Conservation (phyloP, 1,140 invertebrate genomes). For the Hylyphantes graminicola region DNA sequence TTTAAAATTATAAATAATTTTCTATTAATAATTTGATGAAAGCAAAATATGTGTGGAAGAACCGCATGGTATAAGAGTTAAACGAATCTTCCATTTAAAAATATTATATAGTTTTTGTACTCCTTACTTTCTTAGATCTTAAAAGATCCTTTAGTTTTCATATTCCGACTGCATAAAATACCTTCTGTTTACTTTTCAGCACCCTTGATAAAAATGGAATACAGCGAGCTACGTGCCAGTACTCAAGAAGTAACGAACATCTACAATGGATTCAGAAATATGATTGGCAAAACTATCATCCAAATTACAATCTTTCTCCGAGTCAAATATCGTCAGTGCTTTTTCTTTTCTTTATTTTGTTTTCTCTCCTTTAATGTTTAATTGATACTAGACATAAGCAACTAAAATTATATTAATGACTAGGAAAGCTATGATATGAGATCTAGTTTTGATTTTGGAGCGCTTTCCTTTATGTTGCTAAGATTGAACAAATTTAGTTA, state of each 20-base stretch:
- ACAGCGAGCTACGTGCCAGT: conserved; percentile 32
- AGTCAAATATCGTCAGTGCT: conserved; percentile 33
- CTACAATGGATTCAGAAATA: conserved; percentile 40
- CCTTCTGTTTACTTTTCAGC: conserved; percentile 2
- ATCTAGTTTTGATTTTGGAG: too few relatives aligned
- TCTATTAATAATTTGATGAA: too few relatives aligned
- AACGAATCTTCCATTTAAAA: not conserved
- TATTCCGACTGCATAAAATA: not conserved
- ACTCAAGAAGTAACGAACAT: conserved; percentile 30
- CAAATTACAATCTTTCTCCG: conserved; percentile 44
- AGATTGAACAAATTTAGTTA: too few relatives aligned
- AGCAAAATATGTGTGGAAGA: conserved; percentile 46
- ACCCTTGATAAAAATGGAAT: conserved; percentile 40
- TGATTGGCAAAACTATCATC: conserved; percentile 41
- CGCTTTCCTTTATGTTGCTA: too few relatives aligned
- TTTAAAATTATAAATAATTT: too few relatives aligned
- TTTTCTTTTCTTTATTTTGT: not conserved
- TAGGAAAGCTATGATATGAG: too few relatives aligned
- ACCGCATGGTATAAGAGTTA: conserved; percentile 28
- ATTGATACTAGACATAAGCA: too few relatives aligned
- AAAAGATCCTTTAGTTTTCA: not conserved
- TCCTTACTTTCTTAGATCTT: not conserved
- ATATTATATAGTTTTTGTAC: not conserved
- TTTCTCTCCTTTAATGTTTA: not conserved
- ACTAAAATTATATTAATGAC: too few relatives aligned